Percentiles rank a stretch among this genome's conserved stretches.
Conservation (phyloP, 2,797 vertebrate species). For the Mormyrus proboscirostris region DNA sequence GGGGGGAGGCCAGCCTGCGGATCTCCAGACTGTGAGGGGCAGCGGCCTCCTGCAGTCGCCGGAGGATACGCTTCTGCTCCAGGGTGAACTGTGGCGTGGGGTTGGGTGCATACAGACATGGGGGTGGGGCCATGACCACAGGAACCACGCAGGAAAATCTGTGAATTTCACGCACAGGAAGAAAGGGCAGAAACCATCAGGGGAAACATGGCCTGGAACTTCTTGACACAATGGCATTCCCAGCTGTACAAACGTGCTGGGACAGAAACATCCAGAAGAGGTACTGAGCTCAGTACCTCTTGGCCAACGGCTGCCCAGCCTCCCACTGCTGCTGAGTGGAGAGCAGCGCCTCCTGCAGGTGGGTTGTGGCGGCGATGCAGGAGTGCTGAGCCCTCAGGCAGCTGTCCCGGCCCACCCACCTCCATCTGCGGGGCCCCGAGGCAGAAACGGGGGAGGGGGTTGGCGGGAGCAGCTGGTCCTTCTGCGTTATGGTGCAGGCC, state of each 20-base stretch:
- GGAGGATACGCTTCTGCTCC: conserved; percentile 61
- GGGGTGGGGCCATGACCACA: conserved; percentile 72
- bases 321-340: conserved; percentile 56
- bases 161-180: conserved; percentile 29
- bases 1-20: conserved; percentile 54
- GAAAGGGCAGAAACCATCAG: not conserved
- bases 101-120: conserved; percentile 71
- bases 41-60: conserved; percentile 58
- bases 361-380: conserved; percentile 46
- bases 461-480: conserved; percentile 28
- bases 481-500: conserved; percentile 57
- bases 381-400: conserved; percentile 58
- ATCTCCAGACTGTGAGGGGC: conserved; percentile 63
- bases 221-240: not conserved
- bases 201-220: not conserved
- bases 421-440: conserved; percentile 58
- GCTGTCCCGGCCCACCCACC: conserved; percentile 71
- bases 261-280: not conserved
- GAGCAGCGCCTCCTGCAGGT: conserved; percentile 59
- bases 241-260: not conserved
- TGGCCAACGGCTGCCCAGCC: conserved; percentile 55
- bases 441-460: conserved; percentile 11
- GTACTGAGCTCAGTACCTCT: conserved; percentile 60
- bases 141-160: conserved; percentile 80
- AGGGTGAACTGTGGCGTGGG: conserved; percentile 71